Conservation (phyloP, 2,888 invertebrate genomes). For the Patella caerulea region DNA sequence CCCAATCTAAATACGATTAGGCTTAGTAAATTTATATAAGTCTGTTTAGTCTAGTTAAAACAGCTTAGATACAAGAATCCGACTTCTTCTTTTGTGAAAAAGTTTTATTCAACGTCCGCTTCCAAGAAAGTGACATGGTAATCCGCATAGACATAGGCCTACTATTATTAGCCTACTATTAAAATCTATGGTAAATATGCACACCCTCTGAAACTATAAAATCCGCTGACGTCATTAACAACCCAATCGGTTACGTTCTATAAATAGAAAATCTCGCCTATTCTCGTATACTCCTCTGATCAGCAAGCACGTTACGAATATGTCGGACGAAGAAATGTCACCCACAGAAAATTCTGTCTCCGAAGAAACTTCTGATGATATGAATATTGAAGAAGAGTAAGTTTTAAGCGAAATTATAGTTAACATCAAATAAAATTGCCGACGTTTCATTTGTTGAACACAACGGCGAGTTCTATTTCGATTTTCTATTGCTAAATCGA, state of each 20-base stretch:
- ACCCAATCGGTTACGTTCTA: background rate
- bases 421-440: background rate
- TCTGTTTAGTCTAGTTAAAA: no score
- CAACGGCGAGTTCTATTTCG: background rate
- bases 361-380: background rate
- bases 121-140: no score
- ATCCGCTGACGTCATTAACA: background rate
- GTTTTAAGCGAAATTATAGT: background rate
- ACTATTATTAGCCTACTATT: no score
- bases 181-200: no score
- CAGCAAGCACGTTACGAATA: slow-evolving; percentile 1
- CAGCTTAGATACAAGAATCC: no score
- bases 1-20: no score
- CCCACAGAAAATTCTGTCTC: background rate
- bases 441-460: background rate
- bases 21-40: no score
- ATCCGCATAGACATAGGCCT: no score
- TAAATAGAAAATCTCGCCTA: background rate
- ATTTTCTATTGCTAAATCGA: background rate
- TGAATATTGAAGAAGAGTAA: background rate
- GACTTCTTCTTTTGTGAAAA: no score
- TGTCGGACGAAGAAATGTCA: slow-evolving; percentile 13
- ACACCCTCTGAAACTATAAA: no score
- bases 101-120: no score
- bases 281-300: background rate